Base-by-base conservation (phyloP, 2,888 invertebrate genomes). In the Epistrophella euchroma region DNA sequence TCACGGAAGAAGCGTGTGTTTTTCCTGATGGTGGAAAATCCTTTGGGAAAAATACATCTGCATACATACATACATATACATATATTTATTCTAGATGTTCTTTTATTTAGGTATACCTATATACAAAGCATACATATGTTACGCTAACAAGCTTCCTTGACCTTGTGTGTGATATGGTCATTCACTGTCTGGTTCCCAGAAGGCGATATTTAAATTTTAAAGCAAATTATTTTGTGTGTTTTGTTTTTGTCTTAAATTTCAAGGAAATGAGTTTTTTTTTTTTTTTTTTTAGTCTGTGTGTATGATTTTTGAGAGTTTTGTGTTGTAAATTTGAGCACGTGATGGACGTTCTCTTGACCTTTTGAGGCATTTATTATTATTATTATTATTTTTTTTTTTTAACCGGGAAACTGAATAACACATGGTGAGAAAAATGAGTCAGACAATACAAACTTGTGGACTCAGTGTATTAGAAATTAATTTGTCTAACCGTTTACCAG, bases 141-240 rank as follows among this genome's bases (percentile, higher is more conserved):
- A 60, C 35, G 56, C 15, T 60, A 52, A 68, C 22, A 52, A 68
- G 37, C 68, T 68, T 68, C 68, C 68, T 68, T 68, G 52, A 68
- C 66, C 66, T 66, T 66, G 66, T 64, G 17, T 64, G 32, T 64
- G 40, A 19, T 37, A 40, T 60, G 58, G 60, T 60, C 60, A 60
- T 60, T 60, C 22, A 7, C 40, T 37, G 58, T 58, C 58, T 60
- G 60, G 19, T 13, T 66, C 47, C n/a, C 43, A 28, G 62, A 66
- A 66, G 40, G 66, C 45, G 47, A 66, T 66, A 35, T 35, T 66
- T 47, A 47, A 66, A 66, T 66, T 66, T 66, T 25, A 66, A 66
- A 47, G 45, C 45, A 45, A 64, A 28, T 45, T 6, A 32, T 64
- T 28, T 11, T 17, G 64, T 45, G 64, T 3, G 58, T 19, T 25